Base-by-base conservation (phyloP, 2,797 vertebrate species). In the Forpus xanthops region DNA sequence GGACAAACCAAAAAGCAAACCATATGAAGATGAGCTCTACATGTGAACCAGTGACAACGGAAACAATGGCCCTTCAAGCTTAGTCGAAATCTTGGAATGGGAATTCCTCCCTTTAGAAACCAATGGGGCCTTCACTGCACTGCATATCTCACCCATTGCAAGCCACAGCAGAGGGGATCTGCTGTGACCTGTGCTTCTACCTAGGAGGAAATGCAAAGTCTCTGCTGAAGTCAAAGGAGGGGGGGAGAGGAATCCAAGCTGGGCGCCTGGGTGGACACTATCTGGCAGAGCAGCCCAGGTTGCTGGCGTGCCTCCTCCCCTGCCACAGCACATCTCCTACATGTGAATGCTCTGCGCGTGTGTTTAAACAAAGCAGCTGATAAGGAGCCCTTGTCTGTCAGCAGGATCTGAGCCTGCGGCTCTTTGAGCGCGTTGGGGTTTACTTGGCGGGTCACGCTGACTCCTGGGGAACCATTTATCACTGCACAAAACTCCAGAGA, bases 361-460 rank as follows among this genome's bases (percentile, higher is more conserved):
- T 77, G 92, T 94, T 95, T 94, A 94, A 94, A 93, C 94, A 90
- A 62, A 90, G 89, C 68, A 28, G 49, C 76, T 87, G 96, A 96
- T 96, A 96, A 97, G 94, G 65, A 95, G 72, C 79, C 55, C 92
- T 94, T 47, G 90, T 92, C 96, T 96, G 96, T 94, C 96, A 97
- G 95, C 95, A 89, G 75, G 91, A 94, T 95, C 93, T 94, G 92
- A 97, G 84, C 89, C 93, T 91, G 85, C 19, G 13, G 91, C 83
- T 96, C 93, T 93, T 93, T 65, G 60, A 96, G 94, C 94, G 88
- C 84, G 7, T 70, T 97, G 82, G 92, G 96, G 91, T 93, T 94
- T 96, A 76, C 91, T 97, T 96, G 96, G 96, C 92, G 6, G 94
- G 96, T 97, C 96, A 95, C 13, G 71, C 93, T 96, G 96, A 96